Conservation (phyloP, 2,797 vertebrate genomes). For the Squalus acanthias region DNA sequence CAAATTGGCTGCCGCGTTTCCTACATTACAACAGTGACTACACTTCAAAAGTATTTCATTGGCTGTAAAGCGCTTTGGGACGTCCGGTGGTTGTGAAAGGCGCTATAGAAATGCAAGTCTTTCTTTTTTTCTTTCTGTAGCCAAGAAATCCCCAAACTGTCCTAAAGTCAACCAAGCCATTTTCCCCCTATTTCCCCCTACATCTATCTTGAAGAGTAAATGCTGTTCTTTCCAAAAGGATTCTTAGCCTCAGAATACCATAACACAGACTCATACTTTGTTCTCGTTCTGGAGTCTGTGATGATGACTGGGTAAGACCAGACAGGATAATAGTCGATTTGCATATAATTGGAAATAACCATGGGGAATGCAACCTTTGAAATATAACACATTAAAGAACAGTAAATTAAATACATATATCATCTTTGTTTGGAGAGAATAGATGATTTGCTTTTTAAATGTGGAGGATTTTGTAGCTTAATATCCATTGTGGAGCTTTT, state of each 20-base stretch:
- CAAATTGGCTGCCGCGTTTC: too few species aligned
- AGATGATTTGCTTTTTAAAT: neutral
- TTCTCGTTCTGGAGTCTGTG: neutral
- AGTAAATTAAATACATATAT: constrained; percentile 9
- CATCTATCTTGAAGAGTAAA: neutral
- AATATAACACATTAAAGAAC: constrained; percentile 31
- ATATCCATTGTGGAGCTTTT: neutral
- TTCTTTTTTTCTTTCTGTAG: too few species aligned
- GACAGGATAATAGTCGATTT: neutral
- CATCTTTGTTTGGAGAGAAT: neutral
- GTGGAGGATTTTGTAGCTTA: neutral
- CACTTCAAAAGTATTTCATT: too few species aligned
- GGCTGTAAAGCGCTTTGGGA: too few species aligned
- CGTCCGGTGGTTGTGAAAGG: too few species aligned
- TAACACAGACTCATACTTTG: neutral
- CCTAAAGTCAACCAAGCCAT: neutral
- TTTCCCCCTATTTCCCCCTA: neutral
- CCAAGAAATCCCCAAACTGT: neutral
- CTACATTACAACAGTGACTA: too few species aligned
- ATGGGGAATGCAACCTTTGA: neutral
- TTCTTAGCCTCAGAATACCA: neutral
- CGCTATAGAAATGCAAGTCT: too few species aligned
- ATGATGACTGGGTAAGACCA: neutral
- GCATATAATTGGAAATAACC: neutral
- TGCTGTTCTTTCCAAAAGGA: neutral